phyloP scores from a whole-genome alignment of 1,140 invertebrate species.

The Brachionus asplanchnoidis region DNA sequence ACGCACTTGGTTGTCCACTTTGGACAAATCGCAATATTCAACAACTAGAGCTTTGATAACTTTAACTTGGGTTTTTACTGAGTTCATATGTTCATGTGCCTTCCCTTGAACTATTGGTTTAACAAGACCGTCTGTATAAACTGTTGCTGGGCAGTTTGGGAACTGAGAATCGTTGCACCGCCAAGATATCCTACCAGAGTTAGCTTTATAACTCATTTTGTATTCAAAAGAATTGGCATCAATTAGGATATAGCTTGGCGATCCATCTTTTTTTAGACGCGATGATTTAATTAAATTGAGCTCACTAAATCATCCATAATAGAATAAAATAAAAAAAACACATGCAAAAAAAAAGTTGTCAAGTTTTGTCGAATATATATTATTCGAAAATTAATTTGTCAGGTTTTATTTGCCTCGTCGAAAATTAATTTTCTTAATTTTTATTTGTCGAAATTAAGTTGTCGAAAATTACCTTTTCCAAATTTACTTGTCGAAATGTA shows the following conservation, averaged over 20 bases:
- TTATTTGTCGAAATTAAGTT: no score
- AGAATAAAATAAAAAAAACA: no score
- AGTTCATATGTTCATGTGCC: not conserved
- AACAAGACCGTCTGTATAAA: not conserved
- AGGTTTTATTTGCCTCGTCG: no score
- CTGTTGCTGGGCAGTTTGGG: not conserved
- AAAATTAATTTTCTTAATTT: no score
- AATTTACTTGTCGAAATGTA: no score
- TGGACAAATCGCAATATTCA: not conserved
- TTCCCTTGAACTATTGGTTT: not conserved
- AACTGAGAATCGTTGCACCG: constrained; percentile 7
- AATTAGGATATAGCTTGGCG: not conserved
- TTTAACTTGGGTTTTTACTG: not conserved
- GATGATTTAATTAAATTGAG: not conserved
- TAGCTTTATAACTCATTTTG: not conserved
- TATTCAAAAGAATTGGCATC: not conserved
- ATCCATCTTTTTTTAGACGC: not conserved
- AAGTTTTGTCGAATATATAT: no score
- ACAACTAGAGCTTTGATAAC: not conserved
- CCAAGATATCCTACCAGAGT: not conserved
- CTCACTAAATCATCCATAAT: no score
- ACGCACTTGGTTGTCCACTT: not conserved
- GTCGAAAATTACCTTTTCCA: no score
- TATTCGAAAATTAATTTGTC: no score
- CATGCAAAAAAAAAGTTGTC: no score